A percentile compares a stretch with the other conserved stretches of the same genome.
These are phyloP conservation scores for Hypsopygia costalis DNA, from an alignment of 2,888 invertebrate genomes.

Conservation along the genomic window DNA sequence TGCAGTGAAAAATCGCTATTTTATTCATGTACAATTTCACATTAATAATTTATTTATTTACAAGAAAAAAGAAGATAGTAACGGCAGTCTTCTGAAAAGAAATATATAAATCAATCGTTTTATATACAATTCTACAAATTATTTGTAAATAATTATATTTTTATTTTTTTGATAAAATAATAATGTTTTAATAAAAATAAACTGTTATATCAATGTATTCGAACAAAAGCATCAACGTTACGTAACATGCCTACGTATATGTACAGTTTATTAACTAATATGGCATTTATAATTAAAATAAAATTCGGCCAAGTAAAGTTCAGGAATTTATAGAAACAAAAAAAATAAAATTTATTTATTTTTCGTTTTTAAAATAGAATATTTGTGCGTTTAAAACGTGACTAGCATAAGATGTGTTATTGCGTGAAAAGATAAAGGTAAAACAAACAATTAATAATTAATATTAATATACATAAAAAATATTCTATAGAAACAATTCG, in stretches of 20 bases:
- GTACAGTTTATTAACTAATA: conserved; percentile 73
- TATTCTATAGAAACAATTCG: conserved; percentile 53
- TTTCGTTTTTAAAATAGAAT: conserved; percentile 44
- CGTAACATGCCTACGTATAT: conserved; percentile 60
- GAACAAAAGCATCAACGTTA: conserved; percentile 63
- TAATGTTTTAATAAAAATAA: conserved; percentile 45
- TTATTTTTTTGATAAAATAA: conserved; percentile 44
- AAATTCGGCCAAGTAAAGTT: conserved; percentile 41
- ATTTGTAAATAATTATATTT: conserved; percentile 58
- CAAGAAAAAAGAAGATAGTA: conserved; percentile 53
- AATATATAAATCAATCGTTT: conserved; percentile 51
- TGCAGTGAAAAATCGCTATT: conserved; percentile 76
- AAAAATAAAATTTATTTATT: conserved; percentile 32
- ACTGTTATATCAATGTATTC: conserved; percentile 36
- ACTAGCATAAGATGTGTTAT: conserved; percentile 79
- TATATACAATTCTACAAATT: conserved; percentile 63
- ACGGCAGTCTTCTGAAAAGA: conserved; percentile 76
- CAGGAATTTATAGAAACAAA: conserved; percentile 30
- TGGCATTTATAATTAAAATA: conserved; percentile 69
- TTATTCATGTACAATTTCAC: conserved; percentile 39
- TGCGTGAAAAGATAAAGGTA: conserved; percentile 59
- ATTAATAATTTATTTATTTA: conserved; percentile 45
- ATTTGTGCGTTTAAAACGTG: conserved; percentile 74
- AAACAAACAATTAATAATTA: conserved; percentile 37
- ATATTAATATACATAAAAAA: conserved; percentile 35